Evolutionary conservation across 2,888 invertebrate genomes (phyloP).

Genomic region (Troglohyphantes excavatus): DNA sequence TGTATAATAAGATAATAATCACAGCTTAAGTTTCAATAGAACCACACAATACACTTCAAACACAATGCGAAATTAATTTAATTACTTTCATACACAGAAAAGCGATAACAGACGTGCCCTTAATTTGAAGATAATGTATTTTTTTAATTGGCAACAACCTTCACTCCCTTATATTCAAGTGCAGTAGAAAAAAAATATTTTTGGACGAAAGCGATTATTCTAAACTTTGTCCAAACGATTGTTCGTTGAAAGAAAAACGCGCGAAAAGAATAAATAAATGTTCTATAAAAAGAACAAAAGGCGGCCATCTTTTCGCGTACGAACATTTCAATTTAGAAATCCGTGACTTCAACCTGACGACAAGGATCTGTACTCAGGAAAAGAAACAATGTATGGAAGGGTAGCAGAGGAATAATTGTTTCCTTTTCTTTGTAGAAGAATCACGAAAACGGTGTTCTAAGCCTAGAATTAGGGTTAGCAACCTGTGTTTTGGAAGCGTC

Average conservation of each 20-base stretch:
- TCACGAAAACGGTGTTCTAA: conserved; percentile 68
- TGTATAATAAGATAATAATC: conserved; percentile 22
- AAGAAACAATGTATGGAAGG: conserved; percentile 53
- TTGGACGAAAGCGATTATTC: conserved; percentile 5
- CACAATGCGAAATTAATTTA: conserved; percentile 55
- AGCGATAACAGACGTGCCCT: conserved; percentile 23
- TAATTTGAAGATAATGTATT: conserved; percentile 28
- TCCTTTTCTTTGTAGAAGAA: conserved; percentile 60
- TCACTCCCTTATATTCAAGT: background rate
- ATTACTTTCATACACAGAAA: conserved; percentile 32
- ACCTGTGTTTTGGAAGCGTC: conserved; percentile 62
- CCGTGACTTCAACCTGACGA: conserved; percentile 64
- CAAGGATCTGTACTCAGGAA: conserved; percentile 51
- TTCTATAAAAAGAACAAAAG: background rate
- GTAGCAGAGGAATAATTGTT: conserved; percentile 47
- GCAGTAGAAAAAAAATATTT: background rate
- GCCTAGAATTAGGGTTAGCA: conserved; percentile 50
- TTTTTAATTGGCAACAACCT: conserved; percentile 46
- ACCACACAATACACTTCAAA: conserved; percentile 24
- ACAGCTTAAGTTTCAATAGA: background rate
- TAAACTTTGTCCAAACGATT: conserved; percentile 33
- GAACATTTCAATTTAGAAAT: conserved; percentile 53
- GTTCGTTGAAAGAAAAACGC: background rate
- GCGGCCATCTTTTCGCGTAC: conserved; percentile 14
- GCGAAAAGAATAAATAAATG: conserved; percentile 28